phyloP scores from a whole-genome alignment of 2,888 invertebrate genomes.

The Pyrocoelia pectoralis region DNA sequence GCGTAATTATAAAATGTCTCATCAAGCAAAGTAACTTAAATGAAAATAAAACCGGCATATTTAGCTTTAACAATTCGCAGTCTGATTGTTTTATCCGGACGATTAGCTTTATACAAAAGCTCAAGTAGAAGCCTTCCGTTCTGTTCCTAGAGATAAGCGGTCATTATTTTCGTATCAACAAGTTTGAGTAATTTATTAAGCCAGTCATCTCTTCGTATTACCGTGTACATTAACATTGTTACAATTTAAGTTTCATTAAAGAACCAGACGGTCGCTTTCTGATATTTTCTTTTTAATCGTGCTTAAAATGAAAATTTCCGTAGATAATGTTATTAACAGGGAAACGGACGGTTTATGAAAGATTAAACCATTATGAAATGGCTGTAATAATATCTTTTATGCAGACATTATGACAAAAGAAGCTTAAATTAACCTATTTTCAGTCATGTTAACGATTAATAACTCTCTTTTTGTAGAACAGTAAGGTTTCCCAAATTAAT shows the following conservation, averaged over 20 bases:
- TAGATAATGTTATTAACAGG: neutral
- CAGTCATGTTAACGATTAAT: no score
- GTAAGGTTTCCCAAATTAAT: no score
- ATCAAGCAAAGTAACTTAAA: no score
- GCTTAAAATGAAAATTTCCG: neutral
- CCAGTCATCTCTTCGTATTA: neutral
- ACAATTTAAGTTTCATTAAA: neutral
- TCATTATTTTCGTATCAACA: conserved; percentile 1
- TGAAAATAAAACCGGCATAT: neutral
- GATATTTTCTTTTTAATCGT: neutral
- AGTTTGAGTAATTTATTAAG: neutral
- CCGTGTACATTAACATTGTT: neutral
- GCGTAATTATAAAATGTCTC: no score
- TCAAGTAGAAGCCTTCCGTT: neutral
- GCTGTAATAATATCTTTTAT: no score
- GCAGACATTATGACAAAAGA: no score
- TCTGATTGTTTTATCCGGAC: neutral
- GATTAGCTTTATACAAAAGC: neutral
- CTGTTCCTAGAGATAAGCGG: neutral
- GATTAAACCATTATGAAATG: no score
- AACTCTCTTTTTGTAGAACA: no score
- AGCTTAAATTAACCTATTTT: no score
- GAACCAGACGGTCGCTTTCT: neutral
- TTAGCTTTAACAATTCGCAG: neutral
- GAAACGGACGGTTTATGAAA: neutral